Base-by-base conservation (phyloP, 1,140 invertebrate genomes). In the Tetramorium alpestre region DNA sequence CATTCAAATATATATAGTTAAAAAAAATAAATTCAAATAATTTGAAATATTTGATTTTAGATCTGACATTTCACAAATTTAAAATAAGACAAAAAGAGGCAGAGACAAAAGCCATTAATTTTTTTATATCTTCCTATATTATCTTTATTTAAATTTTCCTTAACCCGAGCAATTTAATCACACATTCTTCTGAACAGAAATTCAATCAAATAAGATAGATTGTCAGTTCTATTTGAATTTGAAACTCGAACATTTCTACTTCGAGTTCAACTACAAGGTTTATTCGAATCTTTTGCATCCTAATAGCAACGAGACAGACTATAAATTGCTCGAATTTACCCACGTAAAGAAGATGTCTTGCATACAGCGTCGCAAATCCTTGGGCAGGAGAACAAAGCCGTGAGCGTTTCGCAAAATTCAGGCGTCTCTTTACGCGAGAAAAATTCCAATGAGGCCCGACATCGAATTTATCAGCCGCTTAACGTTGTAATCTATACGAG, bases 401-500 rank as follows among this genome's bases (percentile, higher is more conserved):
- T 11, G 18, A 81, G 22, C 28, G 3, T 22, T 33, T 67, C 62
- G 62, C 16, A 41, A 41, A 28, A 38, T 38, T 25, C 56, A 16
- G 28, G n/a, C n/a, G 54, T 62, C 38, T 62, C 38, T 11, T 56
- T 65, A 47, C 25, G 49, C 38, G n/a, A 69, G 54, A 70, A 69
- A 70, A 81, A 44, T 67, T 82, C 78, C 38, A 82, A 82, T 47
- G 25, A 80, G 13, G 16, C 13, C 44, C 75, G 33, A 44, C 76
- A 10, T 62, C 60, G 25, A 82, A 60, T 69, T 82, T 73, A 82
- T 82, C 70, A 81, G 22, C 58, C 65, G 49, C 65, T 81, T 70
- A 22, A 72, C 51, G 41, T 60, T 60, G 67, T 60, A 73, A 73
- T 82, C 80, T 72, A 56, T 47, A 72, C 51, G 54, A 73, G 18